phyloP scores from a whole-genome alignment of 1,140 invertebrate genomes.

The Choristoneura fumiferana region DNA sequence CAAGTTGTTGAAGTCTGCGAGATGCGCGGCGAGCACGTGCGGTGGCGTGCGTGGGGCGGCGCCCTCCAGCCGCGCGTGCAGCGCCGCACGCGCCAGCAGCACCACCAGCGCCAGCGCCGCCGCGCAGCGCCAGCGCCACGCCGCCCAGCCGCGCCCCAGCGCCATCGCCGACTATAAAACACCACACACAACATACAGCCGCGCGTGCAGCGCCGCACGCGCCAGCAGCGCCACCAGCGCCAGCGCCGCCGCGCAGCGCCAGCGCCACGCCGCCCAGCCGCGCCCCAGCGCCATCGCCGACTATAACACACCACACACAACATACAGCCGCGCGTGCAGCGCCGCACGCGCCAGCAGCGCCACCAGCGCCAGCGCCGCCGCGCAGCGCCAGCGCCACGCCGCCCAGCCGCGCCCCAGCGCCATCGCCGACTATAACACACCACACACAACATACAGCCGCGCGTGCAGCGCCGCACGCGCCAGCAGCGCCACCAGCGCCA shows the following conservation, averaged over 20 bases:
- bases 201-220: constrained; percentile 4
- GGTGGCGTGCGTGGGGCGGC: constrained; percentile 32
- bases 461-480: constrained; percentile 6
- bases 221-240: constrained; percentile 20
- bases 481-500: constrained; percentile 20
- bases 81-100: constrained; percentile 19
- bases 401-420: neutral
- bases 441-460: neutral
- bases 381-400: neutral
- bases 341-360: constrained; percentile 19
- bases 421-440: no score
- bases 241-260: neutral
- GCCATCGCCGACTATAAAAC: no score
- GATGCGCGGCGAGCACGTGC: constrained; percentile 50
- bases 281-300: neutral
- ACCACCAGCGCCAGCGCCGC: constrained; percentile 13
- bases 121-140: neutral
- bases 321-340: constrained; percentile 1
- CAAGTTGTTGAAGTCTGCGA: constrained; percentile 28
- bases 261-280: neutral
- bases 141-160: neutral
- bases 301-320: no score
- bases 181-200: neutral
- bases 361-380: constrained; percentile 1
- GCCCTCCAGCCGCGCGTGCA: constrained; percentile 16